Evolutionary conservation across 2,113 vertebrate genomes (phyloP).

Genomic region (Anseranas semipalmata): DNA sequence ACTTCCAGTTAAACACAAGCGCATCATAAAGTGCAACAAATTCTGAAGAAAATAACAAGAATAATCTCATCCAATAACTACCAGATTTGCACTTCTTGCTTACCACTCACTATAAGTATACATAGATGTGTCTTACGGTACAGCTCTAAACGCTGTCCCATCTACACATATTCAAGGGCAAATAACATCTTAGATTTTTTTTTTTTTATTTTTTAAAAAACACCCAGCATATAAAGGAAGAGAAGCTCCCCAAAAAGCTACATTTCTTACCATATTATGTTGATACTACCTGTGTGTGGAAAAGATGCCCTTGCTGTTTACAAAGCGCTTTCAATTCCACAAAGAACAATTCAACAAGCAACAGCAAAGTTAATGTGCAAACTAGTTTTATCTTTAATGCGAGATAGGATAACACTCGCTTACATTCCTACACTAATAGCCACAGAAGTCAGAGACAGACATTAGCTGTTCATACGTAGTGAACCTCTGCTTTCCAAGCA

Average conservation of each 20-base stretch:
- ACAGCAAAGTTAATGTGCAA: background rate
- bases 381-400: background rate
- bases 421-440: background rate
- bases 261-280: background rate
- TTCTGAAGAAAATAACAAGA: background rate
- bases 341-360: background rate
- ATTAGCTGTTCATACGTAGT: background rate
- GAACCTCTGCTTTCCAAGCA: background rate
- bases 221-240: background rate
- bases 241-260: background rate
- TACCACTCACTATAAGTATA: background rate
- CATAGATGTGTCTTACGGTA: background rate
- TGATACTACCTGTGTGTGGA: background rate
- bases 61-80: background rate
- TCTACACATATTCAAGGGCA: background rate
- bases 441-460: background rate
- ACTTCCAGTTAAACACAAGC: background rate
- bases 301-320: background rate
- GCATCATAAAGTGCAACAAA: background rate
- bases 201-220: background rate
- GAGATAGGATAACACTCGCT: background rate
- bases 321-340: background rate
- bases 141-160: background rate
- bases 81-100: background rate
- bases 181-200: background rate